Percentiles rank a stretch among this genome's conserved stretches.
phyloP scores from a whole-genome alignment of 2,113 vertebrate genomes.

The Periophthalmodon schlosseri region DNA sequence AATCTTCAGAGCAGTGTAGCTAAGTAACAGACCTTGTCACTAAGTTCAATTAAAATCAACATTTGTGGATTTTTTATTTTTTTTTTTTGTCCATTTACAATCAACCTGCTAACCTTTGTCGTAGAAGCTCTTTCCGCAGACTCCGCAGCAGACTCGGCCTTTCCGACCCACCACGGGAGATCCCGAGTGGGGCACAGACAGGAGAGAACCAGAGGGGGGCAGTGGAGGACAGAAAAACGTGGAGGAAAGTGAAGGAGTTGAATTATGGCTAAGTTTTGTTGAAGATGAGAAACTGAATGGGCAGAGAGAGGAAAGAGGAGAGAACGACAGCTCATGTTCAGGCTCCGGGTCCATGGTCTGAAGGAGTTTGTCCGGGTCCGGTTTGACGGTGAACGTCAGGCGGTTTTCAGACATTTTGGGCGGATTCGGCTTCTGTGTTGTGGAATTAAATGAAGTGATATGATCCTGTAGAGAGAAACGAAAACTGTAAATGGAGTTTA shows the following conservation, averaged over 20 bases:
- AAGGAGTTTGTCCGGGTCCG: slow-evolving; percentile 28
- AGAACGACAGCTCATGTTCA: slow-evolving; percentile 12
- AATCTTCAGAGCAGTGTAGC: no score
- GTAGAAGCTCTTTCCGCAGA: slow-evolving; percentile 95
- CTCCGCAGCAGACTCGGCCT: slow-evolving; percentile 90
- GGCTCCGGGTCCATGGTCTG: not conserved
- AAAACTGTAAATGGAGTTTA: not conserved
- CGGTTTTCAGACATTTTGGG: not conserved
- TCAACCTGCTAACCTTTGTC: slow-evolving; percentile 82
- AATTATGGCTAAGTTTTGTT: not conserved
- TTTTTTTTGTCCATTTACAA: no score
- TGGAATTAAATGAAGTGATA: not conserved
- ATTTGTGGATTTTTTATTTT: no score
- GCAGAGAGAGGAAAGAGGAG: slow-evolving; percentile 5
- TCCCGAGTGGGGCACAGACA: slow-evolving; percentile 24
- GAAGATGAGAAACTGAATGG: slow-evolving; percentile 4
- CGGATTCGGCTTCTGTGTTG: not conserved
- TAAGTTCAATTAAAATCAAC: no score
- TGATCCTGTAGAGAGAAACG: slow-evolving; percentile 28
- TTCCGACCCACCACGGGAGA: slow-evolving; percentile 73
- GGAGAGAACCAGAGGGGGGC: slow-evolving; percentile 23
- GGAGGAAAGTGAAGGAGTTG: slow-evolving; percentile 31
- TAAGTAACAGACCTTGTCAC: no score
- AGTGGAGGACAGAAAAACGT: slow-evolving; percentile 22
- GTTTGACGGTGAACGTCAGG: slow-evolving; percentile 17